Conservation (phyloP, 1,140 invertebrate genomes). For the Ceratina japonica region DNA sequence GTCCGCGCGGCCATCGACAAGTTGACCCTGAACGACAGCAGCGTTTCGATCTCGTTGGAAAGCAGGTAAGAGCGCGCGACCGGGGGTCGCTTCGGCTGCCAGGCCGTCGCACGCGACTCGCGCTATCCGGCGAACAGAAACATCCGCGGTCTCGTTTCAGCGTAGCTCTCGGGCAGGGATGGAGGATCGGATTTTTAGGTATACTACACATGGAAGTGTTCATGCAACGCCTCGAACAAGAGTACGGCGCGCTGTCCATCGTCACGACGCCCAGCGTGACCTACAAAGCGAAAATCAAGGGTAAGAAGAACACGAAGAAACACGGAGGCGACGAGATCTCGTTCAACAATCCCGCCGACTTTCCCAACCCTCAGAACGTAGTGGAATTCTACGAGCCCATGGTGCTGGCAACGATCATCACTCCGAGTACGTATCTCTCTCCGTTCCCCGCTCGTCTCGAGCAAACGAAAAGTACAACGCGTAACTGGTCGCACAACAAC, state of each 20-base stretch:
- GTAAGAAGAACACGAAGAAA: slow-evolving; percentile 82
- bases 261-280: slow-evolving; percentile 97
- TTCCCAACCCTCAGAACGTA: slow-evolving; percentile 86
- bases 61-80: no score
- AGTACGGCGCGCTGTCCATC: slow-evolving; percentile 93
- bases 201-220: slow-evolving; percentile 98
- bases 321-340: slow-evolving; percentile 84
- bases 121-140: no score
- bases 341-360: slow-evolving; percentile 92
- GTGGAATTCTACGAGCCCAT: slow-evolving; percentile 92
- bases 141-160: slow-evolving; percentile 82
- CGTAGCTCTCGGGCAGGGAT: slow-evolving; percentile 95
- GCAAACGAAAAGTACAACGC: no score
- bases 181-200: slow-evolving; percentile 95
- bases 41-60: slow-evolving; percentile 89
- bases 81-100: no score
- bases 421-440: slow-evolving; percentile 81
- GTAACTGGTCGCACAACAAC: not conserved
- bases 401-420: slow-evolving; percentile 93
- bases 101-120: no score
- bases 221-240: slow-evolving; percentile 94
- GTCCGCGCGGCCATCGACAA: slow-evolving; percentile 93
- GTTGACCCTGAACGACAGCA: slow-evolving; percentile 95
- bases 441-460: no score
- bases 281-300: slow-evolving; percentile 90